Evolutionary conservation across 53 echinoderm and acorn worm genomes (phyloP), one percentile per base, ranked within the genome.

Genomic region (Holothuria scabra): DNA sequence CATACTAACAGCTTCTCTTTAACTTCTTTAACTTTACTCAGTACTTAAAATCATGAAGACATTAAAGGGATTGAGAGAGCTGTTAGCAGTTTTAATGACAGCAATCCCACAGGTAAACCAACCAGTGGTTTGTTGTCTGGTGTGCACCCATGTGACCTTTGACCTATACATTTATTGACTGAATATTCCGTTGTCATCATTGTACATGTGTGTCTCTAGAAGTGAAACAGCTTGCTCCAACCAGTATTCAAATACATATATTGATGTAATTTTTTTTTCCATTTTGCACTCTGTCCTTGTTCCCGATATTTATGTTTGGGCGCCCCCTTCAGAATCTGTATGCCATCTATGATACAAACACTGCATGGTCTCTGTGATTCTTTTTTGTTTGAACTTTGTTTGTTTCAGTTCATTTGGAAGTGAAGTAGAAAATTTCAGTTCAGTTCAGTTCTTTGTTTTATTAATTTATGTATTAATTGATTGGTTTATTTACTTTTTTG

Each of bases 11-110:
- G 52, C 14, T 52, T 52, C 52, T 57, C 46, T 30, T 37, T 23
- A 37, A 14, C 84, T 67, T 64, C 21, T 28, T 35, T 34, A 59
- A 66, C 87, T 33, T n/a, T 7, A 46, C 83, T 48, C 92, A 97
- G 99, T 99, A 66, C 91, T 99, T 49, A 99, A 99, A 93, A 94
- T 99, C 46, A 99, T 99, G 99, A 94, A 94, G 94, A 95, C 99
- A 1, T 94, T 99, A 94, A 99, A 94, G 83, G 99, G 99, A 48
- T 84, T 99, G 41, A 92, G 99, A 28, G 94, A 94, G 87, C 91
- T 99, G 66, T 89, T 99, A 21, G 92, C 92, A 23, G 99, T 99
- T 19, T 91, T 99, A 67, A 99, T 99, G 99, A 92, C 92, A 57
- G 99, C 99, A 28, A 99, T 99, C 19, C 99, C 99, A 56, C 94